Conservation (phyloP, 2,888 invertebrate species). For the Sussaba pulchella region DNA sequence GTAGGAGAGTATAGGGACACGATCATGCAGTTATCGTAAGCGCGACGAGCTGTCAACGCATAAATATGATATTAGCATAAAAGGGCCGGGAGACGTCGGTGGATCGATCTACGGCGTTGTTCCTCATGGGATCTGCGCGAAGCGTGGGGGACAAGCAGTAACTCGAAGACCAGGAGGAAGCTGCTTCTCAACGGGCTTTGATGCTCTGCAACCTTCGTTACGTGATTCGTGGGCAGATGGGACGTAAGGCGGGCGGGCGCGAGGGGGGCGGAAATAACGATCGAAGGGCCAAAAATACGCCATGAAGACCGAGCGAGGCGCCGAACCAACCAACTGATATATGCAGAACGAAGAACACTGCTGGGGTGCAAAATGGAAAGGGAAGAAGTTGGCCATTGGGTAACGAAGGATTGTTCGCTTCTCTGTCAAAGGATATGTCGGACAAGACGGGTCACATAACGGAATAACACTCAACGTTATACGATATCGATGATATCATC, state of each 20-base stretch:
- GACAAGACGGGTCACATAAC: slow-evolving; percentile 34
- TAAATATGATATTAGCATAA: slow-evolving; percentile 82
- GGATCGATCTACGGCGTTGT: slow-evolving; percentile 31
- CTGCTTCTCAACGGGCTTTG: slow-evolving; percentile 24
- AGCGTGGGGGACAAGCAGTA: slow-evolving; percentile 3
- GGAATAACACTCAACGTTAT: slow-evolving; percentile 23
- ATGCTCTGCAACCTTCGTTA: slow-evolving; percentile 28
- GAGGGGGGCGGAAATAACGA: slow-evolving; percentile 30
- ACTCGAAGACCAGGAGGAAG: slow-evolving; percentile 21
- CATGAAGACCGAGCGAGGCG: slow-evolving; percentile 9
- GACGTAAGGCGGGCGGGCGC: not conserved
- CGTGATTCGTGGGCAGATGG: not conserved
- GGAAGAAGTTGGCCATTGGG: not conserved
- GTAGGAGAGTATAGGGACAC: too few species aligned
- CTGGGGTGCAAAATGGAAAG: slow-evolving; percentile 39
- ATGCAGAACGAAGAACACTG: not conserved
- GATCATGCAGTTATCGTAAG: slow-evolving; percentile 72
- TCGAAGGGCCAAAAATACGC: not conserved
- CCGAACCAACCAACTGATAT: not conserved
- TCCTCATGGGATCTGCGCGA: slow-evolving; percentile 15
- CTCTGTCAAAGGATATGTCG: slow-evolving; percentile 13
- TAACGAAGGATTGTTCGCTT: slow-evolving; percentile 10
- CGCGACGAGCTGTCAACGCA: slow-evolving; percentile 81
- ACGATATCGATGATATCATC: slow-evolving; percentile 30
- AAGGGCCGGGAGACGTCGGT: slow-evolving; percentile 71